These are phyloP conservation scores for Xenopus borealis DNA, from an alignment of 2,113 vertebrate species.

Conservation along the genomic window DNA sequence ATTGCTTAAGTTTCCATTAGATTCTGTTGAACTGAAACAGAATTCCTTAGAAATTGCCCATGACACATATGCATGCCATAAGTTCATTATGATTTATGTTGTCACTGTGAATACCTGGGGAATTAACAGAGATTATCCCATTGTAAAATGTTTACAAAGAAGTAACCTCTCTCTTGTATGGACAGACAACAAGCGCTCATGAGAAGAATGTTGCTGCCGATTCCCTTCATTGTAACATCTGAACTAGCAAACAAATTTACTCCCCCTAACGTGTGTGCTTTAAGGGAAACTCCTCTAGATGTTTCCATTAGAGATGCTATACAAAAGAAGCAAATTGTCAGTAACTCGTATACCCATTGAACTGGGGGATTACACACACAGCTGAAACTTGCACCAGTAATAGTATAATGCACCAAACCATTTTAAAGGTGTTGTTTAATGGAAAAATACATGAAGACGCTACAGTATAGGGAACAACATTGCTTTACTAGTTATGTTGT, in stretches of 20 bases:
- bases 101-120: constrained; percentile 37
- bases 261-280: background rate
- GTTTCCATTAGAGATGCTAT: constrained; percentile 24
- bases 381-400: background rate
- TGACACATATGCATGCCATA: constrained; percentile 44
- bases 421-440: background rate
- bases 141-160: constrained; percentile 46
- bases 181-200: constrained; percentile 33
- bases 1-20: constrained; percentile 34
- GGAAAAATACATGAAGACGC: background rate
- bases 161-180: constrained; percentile 32
- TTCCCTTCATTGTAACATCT: constrained; percentile 15
- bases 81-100: constrained; percentile 41
- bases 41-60: constrained; percentile 46
- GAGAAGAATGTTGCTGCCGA: constrained; percentile 22
- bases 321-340: constrained; percentile 16
- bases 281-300: constrained; percentile 4
- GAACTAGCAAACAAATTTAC: constrained; percentile 13
- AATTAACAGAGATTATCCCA: constrained; percentile 43
- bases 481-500: too few species aligned
- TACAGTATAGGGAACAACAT: background rate
- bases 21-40: constrained; percentile 38
- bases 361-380: background rate
- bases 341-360: background rate
- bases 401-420: constrained; percentile 4